Evolutionary conservation across 1,140 invertebrate species (phyloP), one percentile per base, ranked within the genome.

Genomic region (Heliconius nattereri): DNA sequence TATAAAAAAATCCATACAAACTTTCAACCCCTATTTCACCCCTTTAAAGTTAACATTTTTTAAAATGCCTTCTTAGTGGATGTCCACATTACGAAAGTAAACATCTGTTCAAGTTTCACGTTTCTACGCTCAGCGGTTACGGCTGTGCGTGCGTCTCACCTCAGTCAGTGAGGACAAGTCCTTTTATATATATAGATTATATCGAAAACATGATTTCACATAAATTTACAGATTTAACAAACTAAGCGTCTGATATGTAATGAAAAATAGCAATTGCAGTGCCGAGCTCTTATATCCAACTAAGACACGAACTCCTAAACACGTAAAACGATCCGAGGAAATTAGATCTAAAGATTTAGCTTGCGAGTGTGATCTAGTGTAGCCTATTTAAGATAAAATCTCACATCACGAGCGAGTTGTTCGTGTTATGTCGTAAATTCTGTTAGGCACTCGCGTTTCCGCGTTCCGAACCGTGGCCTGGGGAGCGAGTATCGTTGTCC

Each of bases 351-450:
- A 57, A 57, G 54, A 66, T 54, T 72, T 70, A 79, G 37, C 66
- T 76, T 26, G 71, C 37, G 54, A 81, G 75, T 81, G 79, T 81
- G 79, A 81, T 77, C 75, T 75, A 49, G 75, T 79, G 78, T 79
- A 57, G 54, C 79, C 73, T 76, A 74, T 75, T 77, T n/a, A 54
- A 72, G 85, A 89, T 89, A 82, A 84, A 83, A 89, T 89, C 86
- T 87, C 74, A 71, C 80, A 81, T 85, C 88, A 89, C 85, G 86
- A 86, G 81, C 81, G 71, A 81, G 83, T 80, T 81, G 78, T 76
- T 85, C 83, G 85, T 84, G 86, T 84, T 82, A 77, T 76, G 83
- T 82, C 84, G 83, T 86, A 85, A 86, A 83, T 84, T 85, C 81
- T 83, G 72, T 78, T 81, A 78, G 82, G 80, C 8, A n/a, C 23